Base-by-base conservation (phyloP, 2,797 vertebrate species). In the Margarornis squamiger region DNA sequence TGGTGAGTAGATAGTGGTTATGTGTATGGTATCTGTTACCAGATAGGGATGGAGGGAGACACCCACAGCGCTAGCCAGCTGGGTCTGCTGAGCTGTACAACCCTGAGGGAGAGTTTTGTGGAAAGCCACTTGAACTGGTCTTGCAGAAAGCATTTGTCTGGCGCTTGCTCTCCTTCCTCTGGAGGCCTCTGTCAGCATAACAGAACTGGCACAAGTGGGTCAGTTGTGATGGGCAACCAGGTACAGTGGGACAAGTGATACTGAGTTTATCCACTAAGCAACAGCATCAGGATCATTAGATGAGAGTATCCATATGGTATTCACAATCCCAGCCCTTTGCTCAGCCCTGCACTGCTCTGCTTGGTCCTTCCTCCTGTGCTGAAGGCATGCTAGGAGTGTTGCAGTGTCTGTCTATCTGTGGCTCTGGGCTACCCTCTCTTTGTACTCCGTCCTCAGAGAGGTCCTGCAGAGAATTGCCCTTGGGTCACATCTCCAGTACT, bases 291-390 rank as follows among this genome's bases (percentile, higher is more conserved):
- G 48, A 61, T 54, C 29, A 13, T 83, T 45, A 49, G 55, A 49
- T 63, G 61, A 19, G 2, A 9, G 66, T 45, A 30, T 16, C 48
- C 2, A 0, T 24, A 54, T 2, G 1, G 19, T n/a, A n/a, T 21
- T 34, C 7, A 5, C 26, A 5, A 4, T 41, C 23, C 61, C 74
- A 14, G 18, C 55, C 24, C 80, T 73, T 70, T 52, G 30, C 19
- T 16, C 30, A 49, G 59, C 11, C 30, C 78, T 72, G 38, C 39
- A 7, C 34, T 68, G 24, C 29, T 83, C 18, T 70, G 34, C 48
- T 57, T 43, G 4, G 12, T 51, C 36, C 32, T 59, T 84, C 39
- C 14, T 77, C 18, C 29, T 34, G 41, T 48, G 61, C 54, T 71
- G 3, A 32, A 45, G 72, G 21, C 52, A 41, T 52, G 9, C 43